phyloP scores from a whole-genome alignment of 2,113 vertebrate species.

The Beaufortia kweichowensis region DNA sequence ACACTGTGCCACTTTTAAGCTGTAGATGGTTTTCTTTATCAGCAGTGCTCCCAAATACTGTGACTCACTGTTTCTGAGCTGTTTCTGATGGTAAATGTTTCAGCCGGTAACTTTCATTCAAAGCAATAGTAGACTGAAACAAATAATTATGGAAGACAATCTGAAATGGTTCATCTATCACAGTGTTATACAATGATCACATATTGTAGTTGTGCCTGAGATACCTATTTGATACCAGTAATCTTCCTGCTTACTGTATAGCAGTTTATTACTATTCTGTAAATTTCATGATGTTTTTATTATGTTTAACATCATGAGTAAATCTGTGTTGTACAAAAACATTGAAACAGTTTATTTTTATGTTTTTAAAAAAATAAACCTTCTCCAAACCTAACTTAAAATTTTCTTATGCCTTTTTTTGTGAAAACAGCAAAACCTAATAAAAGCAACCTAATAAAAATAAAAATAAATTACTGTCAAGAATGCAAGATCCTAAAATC shows the following conservation, averaged over 20 bases:
- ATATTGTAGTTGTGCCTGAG: constrained; percentile 14
- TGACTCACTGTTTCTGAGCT: neutral
- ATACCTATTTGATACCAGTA: neutral
- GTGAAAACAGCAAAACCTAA: too few relatives aligned
- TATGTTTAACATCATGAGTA: constrained; percentile 12
- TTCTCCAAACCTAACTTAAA: too few relatives aligned
- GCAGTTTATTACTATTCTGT: constrained; percentile 13
- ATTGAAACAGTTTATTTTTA: constrained; percentile 26
- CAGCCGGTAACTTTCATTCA: neutral
- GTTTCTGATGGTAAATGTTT: neutral
- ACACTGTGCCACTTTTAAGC: too few relatives aligned
- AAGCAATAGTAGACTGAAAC: constrained; percentile 26
- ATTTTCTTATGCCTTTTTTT: neutral
- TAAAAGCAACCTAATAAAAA: too few relatives aligned
- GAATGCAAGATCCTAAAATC: too few relatives aligned
- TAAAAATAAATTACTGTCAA: too few relatives aligned
- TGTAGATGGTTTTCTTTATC: neutral
- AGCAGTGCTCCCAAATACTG: neutral
- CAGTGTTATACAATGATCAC: constrained; percentile 14
- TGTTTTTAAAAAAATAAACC: constrained; percentile 3
- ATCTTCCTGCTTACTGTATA: constrained; percentile 17
- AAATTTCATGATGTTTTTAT: constrained; percentile 1
- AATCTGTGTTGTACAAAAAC: neutral
- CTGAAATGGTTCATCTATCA: constrained; percentile 18
- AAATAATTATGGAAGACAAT: neutral